A percentile compares a stretch with the other conserved stretches of the same genome.
Evolutionary conservation across 2,113 vertebrate genomes (phyloP).

Genomic region (Nestor notabilis): DNA sequence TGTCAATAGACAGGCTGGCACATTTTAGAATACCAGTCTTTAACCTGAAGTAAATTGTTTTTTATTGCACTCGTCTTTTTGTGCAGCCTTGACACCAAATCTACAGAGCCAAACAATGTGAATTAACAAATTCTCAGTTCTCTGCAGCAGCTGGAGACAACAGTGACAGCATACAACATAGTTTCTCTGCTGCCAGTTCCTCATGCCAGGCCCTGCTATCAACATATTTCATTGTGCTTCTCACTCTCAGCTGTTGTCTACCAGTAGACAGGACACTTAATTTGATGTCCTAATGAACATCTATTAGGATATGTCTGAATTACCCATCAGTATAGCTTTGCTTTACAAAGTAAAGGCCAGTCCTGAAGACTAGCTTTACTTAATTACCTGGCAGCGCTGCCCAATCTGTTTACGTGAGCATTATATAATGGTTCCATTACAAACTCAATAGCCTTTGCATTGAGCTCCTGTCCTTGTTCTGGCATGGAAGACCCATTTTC

Average conservation of each 20-base stretch:
- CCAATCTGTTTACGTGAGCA: not conserved
- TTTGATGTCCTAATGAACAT: not conserved
- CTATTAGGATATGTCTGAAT: not conserved
- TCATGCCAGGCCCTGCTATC: not conserved
- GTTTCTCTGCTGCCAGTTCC: not conserved
- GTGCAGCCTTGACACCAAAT: not conserved
- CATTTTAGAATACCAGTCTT: not conserved
- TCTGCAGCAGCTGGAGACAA: conserved; percentile 7
- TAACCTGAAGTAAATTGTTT: not conserved
- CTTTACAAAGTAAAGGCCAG: not conserved
- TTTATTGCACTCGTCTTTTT: not conserved
- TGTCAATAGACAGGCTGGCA: not conserved
- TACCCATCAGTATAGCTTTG: not conserved
- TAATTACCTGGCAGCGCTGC: not conserved
- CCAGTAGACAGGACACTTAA: not conserved
- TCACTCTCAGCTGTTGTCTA: not conserved
- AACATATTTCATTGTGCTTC: not conserved
- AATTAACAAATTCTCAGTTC: not conserved
- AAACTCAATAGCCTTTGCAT: fast-evolving
- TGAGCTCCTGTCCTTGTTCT: not conserved
- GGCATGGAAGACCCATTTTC: not conserved
- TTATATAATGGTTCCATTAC: not conserved
- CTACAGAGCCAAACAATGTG: not conserved
- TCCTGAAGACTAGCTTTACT: not conserved
- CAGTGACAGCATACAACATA: not conserved